Base-by-base conservation (phyloP, 2,888 invertebrate genomes). In the Nudaria mundana region DNA sequence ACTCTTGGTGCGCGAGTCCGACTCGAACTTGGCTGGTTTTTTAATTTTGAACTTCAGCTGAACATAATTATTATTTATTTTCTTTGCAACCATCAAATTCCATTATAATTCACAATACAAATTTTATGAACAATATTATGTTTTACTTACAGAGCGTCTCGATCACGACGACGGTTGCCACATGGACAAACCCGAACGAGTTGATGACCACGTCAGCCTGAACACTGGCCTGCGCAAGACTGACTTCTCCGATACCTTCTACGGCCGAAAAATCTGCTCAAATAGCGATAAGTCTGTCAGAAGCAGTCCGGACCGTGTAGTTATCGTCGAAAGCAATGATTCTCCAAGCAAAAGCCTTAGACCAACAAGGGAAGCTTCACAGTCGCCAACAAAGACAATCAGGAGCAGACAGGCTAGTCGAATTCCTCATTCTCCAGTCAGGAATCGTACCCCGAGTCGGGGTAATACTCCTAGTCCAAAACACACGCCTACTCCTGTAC, bases 141-240 rank as follows among this genome's bases (percentile, higher is more conserved):
- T 40, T 48, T 47, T 44, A 4, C 36, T 85, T 88, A 3, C 84
- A 93, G 93, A 91, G 91, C 93, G 92, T 92, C 92, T 91, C 75
- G 91, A 92, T 57, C 79, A 81, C 41, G 85, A 84, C 48, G 88
- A 86, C 49, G 82, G 81, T 68, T 83, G 82, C 52, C 80, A 77
- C 48, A 67, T 76, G 59, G 86, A 86, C 47, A 81, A 71, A 47
- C 66, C 63, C 55, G 85, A 83, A 41, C 75, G 77, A 51, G 52
- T 40, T 4, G 90, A 90, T 43, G 91, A 91, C 49, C 91, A 92
- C 74, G 92, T 93, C 37, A 91, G 93, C 61, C 91, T 92, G 55
- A 91, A 91, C 61, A 92, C 93, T 1, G 94, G 94, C 3, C 81
- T 94, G 2, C 90, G 94, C 12, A 94, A 93, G 77, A 94, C 93